Conservation (phyloP, 2,888 invertebrate genomes). For the Andrena marginata region DNA sequence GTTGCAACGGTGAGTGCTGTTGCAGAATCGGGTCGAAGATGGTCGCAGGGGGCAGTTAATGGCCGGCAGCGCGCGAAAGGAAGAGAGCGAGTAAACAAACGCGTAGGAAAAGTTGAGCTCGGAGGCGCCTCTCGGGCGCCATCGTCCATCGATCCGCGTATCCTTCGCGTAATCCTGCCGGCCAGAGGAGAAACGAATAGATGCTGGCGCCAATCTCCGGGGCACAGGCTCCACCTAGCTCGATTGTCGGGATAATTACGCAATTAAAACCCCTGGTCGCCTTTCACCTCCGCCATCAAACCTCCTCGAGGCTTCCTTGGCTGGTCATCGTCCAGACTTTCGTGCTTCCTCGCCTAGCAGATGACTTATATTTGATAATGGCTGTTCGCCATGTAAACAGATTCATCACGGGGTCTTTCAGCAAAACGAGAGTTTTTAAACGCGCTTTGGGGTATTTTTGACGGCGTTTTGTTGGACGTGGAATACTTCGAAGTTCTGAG, state of each 20-base stretch:
- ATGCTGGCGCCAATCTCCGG: slow-evolving; percentile 58
- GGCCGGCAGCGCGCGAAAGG: slow-evolving; percentile 21
- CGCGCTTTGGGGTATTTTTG: too few relatives aligned
- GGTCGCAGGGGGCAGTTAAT: slow-evolving; percentile 40
- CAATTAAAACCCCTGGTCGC: slow-evolving; percentile 44
- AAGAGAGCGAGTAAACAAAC: slow-evolving; percentile 67
- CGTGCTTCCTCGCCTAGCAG: neutral
- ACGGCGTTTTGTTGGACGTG: too few relatives aligned
- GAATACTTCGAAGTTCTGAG: too few relatives aligned
- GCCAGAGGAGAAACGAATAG: slow-evolving; percentile 27
- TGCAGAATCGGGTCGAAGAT: slow-evolving; percentile 21
- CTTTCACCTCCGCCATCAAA: slow-evolving; percentile 7
- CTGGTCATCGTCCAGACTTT: slow-evolving; percentile 16
- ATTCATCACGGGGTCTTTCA: neutral
- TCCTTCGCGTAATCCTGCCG: slow-evolving; percentile 65
- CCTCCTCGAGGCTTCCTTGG: neutral
- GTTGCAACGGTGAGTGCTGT: neutral
- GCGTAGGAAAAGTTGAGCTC: slow-evolving; percentile 51
- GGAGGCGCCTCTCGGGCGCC: slow-evolving; percentile 68
- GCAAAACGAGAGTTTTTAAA: too few relatives aligned
- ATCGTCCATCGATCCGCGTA: slow-evolving; percentile 61
- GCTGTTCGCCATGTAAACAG: neutral
- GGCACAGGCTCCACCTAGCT: neutral
- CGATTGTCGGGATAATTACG: slow-evolving; percentile 59
- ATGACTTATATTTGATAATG: neutral